Base-by-base conservation (phyloP, 2,797 vertebrate genomes). In the Falco peregrinus region DNA sequence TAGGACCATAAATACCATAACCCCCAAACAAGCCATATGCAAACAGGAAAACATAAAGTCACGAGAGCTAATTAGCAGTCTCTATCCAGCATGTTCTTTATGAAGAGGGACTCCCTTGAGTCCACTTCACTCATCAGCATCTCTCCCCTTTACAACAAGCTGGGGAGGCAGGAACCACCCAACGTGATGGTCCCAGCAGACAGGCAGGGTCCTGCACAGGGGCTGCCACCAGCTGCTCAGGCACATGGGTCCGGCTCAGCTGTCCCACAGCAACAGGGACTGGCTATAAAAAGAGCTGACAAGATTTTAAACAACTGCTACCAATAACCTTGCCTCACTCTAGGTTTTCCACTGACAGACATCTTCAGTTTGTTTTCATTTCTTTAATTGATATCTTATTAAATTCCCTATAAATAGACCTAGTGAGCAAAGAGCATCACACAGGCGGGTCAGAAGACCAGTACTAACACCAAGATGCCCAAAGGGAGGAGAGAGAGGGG, bases 331-430 rank as follows among this genome's bases (percentile, higher is more conserved):
- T 7, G 16, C 68, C 77, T 48, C 31, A 4, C 67, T 82, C 29
- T 39, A 14, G 43, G 59, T 79, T 81, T 86, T 35, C 14, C n/a
- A 79, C 41, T 59, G 84, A 69, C 90, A 94, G 71, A 68, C 41
- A 0, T 93, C 92, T 80, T 75, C 5, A 25, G 94, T 89, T 93
- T 95, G 73, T 78, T 95, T 94, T 86, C 59, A 53, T 94, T 76
- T n/a, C 87, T 94, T 94, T 96, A 96, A 94, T 63, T 88, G 79
- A 64, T 84, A 59, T 59, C 76, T 91, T 85, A 89, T 86, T 93
- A 89, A 93, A 83, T 75, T 24, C 67, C 59, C 84, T 93, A 79
- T 82, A 93, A 95, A 95, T 68, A 96, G 87, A 92, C 21, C 71
- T 71, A 33, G 18, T 0, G 0, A 90, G 89, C 33, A 48, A 35